Base-by-base conservation (phyloP, 2,888 invertebrate species). In the Calameuta idolon region DNA sequence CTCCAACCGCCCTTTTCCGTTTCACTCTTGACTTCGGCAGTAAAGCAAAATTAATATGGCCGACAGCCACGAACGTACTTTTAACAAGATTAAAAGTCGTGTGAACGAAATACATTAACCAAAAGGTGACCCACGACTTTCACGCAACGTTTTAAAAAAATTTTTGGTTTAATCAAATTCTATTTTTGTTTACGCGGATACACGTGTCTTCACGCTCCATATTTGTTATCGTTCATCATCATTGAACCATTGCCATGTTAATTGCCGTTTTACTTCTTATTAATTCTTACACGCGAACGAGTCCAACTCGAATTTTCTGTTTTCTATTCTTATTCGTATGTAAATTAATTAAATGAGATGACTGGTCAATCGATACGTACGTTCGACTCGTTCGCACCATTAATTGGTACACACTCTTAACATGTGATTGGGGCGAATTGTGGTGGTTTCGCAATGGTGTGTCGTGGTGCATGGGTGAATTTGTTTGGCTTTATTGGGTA, bases 401-500 rank as follows among this genome's bases (percentile, higher is more conserved):
- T 71, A 78, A 73, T 75, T 74, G 79, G 77, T 75, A 79, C 82
- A 82, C 80, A 80, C 80, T 79, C 74, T 55, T 76, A 30, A 80
- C 71, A 77, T 55, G 69, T 74, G 69, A 73, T 76, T 40, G 77
- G 81, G 79, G 84, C 81, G 83, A 83, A 82, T 85, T 82, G 78
- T 79, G 80, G 79, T 83, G 79, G 79, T 78, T 77, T 79, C 77
- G 77, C 73, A 77, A 75, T 76, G 23, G 79, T 83, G 82, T 83
- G 79, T 79, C 78, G 80, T 76, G 79, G 79, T 84, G 81, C 82
- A 82, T 82, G 81, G 81, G 81, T 84, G 83, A 85, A 85, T 83
- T 84, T 85, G 84, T 85, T 86, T 85, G 86, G 86, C 82, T 82
- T 84, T 83, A 83, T 84, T 85, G 81, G 84, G 84, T 84, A 83